Evolutionary conservation across 2,797 vertebrate genomes (phyloP).

Genomic region (Peromyscus nudipes): DNA sequence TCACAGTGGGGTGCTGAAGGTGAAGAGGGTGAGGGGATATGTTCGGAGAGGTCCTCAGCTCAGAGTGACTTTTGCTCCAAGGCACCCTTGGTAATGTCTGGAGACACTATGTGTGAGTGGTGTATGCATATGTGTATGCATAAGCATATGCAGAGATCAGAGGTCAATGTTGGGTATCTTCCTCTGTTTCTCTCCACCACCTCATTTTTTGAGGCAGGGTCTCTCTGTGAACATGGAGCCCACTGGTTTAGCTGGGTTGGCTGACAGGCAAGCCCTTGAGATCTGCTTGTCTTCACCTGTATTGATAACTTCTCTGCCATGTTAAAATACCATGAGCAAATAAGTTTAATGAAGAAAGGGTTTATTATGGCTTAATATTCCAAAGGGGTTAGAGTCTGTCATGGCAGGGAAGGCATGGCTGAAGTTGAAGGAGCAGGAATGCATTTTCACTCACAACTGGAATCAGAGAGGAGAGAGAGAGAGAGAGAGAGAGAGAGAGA

Average conservation of each 20-base stretch:
- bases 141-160: background rate
- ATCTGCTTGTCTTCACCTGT: background rate
- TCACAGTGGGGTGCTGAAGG: fast-evolving
- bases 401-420: background rate
- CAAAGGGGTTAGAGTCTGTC: background rate
- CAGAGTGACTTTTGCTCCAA: background rate
- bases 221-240: background rate
- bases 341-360: background rate
- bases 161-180: background rate
- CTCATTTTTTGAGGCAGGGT: background rate
- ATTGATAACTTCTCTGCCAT: background rate
- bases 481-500: too few species aligned
- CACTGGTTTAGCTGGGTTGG: background rate
- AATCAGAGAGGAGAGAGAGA: background rate
- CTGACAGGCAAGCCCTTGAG: background rate
- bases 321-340: background rate
- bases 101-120: background rate
- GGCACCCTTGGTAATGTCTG: background rate
- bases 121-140: background rate
- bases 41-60: background rate
- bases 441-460: too few species aligned
- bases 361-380: background rate
- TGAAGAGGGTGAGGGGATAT: too few species aligned
- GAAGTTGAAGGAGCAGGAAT: background rate
- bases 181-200: background rate